Evolutionary conservation across 2,797 vertebrate species (phyloP).

Genomic region (Microchirus variegatus): DNA sequence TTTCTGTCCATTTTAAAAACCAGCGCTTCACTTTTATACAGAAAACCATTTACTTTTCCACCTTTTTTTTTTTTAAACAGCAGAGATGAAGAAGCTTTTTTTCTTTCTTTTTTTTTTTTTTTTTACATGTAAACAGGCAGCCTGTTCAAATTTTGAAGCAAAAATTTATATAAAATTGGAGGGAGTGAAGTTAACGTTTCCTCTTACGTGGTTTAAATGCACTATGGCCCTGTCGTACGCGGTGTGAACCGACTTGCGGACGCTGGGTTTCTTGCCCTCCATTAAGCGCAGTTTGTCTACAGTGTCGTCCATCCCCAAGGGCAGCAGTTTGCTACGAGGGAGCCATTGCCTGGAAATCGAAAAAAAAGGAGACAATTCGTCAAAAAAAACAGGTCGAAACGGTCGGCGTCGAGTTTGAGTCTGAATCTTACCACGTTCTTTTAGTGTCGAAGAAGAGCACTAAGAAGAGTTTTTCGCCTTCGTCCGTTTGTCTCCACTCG

Average conservation of each 20-base stretch:
- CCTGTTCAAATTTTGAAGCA: conserved; percentile 39
- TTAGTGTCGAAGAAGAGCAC: conserved; percentile 99
- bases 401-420: conserved; percentile 20
- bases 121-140: conserved; percentile 35
- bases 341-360: conserved; percentile 93
- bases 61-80: conserved; percentile 17
- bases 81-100: conserved; percentile 32
- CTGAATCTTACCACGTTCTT: conserved; percentile 91
- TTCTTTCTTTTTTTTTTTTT: conserved; percentile 13
- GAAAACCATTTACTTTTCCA: conserved; percentile 31
- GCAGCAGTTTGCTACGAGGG: conserved; percentile 91
- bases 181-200: conserved; percentile 88
- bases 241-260: conserved; percentile 96
- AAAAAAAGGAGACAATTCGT: conserved; percentile 5
- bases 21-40: conserved; percentile 31
- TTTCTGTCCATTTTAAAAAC: conserved; percentile 39
- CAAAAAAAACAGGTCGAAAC: conserved; percentile 3
- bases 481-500: conserved; percentile 87
- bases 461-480: conserved; percentile 92
- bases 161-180: conserved; percentile 88
- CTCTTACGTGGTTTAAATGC: conserved; percentile 91
- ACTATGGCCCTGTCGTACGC: conserved; percentile 96
- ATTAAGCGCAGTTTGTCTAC: conserved; percentile 96
- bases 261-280: conserved; percentile 96
- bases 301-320: conserved; percentile 92